Evolutionary conservation across 2,113 vertebrate genomes (phyloP).

Genomic region (Circaetus gallicus): DNA sequence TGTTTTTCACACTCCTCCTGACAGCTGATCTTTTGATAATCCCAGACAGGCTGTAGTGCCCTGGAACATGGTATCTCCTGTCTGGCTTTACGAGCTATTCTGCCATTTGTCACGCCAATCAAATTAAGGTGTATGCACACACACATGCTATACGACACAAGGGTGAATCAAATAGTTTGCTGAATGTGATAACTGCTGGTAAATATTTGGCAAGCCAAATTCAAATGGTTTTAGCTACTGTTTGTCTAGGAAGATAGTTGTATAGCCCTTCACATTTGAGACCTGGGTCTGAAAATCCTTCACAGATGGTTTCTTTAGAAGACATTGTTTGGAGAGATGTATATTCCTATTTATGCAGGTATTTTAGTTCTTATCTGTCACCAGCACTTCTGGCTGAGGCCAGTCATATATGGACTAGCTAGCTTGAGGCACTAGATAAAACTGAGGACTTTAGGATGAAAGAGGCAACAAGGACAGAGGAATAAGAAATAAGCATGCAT

Average conservation of each 20-base stretch:
- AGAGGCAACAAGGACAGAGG: neutral
- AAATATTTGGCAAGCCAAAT: constrained; percentile 1
- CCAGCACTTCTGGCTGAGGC: neutral
- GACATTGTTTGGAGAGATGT: neutral
- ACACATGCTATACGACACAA: neutral
- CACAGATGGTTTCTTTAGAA: neutral
- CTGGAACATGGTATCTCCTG: neutral
- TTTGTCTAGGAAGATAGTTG: neutral
- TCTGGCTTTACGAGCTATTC: neutral
- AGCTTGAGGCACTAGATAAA: neutral
- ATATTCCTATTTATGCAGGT: neutral
- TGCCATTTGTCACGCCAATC: neutral
- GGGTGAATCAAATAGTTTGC: neutral
- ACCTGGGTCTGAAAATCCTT: neutral
- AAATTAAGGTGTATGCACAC: neutral
- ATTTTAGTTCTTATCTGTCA: neutral
- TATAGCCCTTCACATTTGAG: neutral
- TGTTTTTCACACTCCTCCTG: neutral
- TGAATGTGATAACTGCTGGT: neutral
- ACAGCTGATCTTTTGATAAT: neutral
- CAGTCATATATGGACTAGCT: neutral
- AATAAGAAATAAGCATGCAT: neutral
- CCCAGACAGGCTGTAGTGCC: neutral
- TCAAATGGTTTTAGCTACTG: neutral
- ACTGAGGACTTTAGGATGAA: neutral